phyloP scores from a whole-genome alignment of 2,797 vertebrate species.

The Buphagus erythrorhynchus region DNA sequence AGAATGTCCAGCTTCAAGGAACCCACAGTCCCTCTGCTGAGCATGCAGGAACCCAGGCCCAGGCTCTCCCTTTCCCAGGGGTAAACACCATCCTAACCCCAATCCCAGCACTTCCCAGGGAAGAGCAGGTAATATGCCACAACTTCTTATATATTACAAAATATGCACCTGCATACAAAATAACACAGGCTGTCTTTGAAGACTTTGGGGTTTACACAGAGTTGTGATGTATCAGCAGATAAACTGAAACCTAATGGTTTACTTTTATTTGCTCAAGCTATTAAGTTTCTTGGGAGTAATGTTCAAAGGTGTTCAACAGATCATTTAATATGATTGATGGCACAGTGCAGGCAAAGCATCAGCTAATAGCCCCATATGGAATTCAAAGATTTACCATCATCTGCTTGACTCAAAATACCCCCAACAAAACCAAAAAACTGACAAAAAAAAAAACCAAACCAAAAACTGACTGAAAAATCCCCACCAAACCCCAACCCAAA shows the following conservation, averaged over 20 bases:
- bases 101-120: neutral
- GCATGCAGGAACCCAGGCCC: neutral
- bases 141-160: neutral
- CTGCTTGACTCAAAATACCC: neutral
- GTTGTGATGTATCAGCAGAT: neutral
- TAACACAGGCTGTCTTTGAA: neutral
- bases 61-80: neutral
- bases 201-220: neutral
- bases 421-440: neutral
- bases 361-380: neutral
- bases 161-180: neutral
- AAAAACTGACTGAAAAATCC: neutral
- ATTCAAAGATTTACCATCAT: neutral
- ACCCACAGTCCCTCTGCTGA: neutral
- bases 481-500: neutral
- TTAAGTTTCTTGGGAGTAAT: neutral
- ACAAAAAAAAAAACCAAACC: fast-evolving
- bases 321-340: neutral
- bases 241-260: neutral
- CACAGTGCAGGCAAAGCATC: neutral
- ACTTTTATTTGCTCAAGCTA: neutral
- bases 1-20: neutral
- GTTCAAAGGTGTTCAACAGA: neutral
- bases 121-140: neutral
- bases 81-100: neutral